These are phyloP conservation scores for Orthochromis malagaraziensis DNA, from an alignment of 2,113 vertebrate genomes.

Conservation along the genomic window DNA sequence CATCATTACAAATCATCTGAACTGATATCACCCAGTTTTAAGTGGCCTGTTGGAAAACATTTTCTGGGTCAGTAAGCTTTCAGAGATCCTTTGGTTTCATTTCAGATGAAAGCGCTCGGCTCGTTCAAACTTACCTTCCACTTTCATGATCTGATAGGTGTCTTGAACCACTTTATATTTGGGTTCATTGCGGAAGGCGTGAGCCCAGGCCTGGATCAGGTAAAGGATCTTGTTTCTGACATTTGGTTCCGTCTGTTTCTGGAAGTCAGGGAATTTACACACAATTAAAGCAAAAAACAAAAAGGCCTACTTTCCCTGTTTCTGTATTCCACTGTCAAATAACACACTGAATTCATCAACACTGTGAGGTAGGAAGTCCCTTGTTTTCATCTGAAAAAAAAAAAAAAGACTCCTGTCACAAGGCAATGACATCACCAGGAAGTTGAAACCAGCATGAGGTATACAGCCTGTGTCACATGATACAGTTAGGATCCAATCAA, in stretches of 20 bases:
- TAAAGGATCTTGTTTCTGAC: slow-evolving; percentile 95
- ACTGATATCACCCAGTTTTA: not conserved
- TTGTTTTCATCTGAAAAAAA: not conserved
- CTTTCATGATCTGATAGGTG: slow-evolving; percentile 99
- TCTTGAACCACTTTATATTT: slow-evolving; percentile 99
- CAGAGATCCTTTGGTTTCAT: not conserved
- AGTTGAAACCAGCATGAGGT: slow-evolving; percentile 23
- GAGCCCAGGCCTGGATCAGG: slow-evolving; percentile 96
- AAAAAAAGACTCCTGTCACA: slow-evolving; percentile 40
- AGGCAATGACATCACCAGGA: slow-evolving; percentile 64
- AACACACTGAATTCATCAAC: not conserved
- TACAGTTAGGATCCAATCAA: slow-evolving; percentile 15
- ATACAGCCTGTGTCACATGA: slow-evolving; percentile 44
- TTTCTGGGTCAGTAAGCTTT: not conserved
- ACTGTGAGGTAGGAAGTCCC: slow-evolving; percentile 28
- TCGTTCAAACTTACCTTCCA: slow-evolving; percentile 80
- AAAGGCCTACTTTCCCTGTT: not conserved
- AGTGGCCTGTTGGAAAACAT: not conserved
- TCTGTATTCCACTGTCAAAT: not conserved
- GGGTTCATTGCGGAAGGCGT: slow-evolving; percentile 96
- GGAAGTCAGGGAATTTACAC: not conserved
- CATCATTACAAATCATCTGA: not conserved
- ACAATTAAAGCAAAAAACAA: not conserved
- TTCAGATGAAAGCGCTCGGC: not conserved
- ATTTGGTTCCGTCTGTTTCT: slow-evolving; percentile 89